These are phyloP conservation scores for Crotalus tigris DNA, from an alignment of 2,113 vertebrate genomes.

Conservation along the genomic window DNA sequence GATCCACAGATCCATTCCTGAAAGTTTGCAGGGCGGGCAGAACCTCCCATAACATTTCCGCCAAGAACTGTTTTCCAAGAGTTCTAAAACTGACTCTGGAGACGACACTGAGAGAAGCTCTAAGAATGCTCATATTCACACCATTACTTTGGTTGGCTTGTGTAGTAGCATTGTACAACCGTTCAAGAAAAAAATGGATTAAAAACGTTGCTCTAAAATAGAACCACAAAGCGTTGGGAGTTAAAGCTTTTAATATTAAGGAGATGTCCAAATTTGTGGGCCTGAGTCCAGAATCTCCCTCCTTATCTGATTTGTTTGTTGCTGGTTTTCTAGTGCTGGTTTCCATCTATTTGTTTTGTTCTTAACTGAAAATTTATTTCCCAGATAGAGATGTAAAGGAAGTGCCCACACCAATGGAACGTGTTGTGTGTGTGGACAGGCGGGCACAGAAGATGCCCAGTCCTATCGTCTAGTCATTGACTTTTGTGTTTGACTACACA, in stretches of 20 bases:
- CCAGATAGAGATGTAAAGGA: background rate
- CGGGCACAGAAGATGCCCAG: background rate
- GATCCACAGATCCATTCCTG: background rate
- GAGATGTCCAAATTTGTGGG: background rate
- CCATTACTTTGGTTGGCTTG: background rate
- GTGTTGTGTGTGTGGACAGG: background rate
- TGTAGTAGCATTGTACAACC: background rate
- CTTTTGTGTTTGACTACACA: background rate
- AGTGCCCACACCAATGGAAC: fast-evolving
- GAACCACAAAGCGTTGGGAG: background rate
- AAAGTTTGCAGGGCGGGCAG: background rate
- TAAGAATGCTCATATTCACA: background rate
- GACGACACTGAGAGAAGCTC: background rate
- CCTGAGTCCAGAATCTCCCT: background rate
- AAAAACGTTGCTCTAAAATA: background rate
- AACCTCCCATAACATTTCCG: background rate
- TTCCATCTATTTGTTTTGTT: background rate
- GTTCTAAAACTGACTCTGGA: background rate
- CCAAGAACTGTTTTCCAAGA: background rate
- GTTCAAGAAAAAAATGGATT: background rate
- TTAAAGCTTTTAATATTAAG: background rate
- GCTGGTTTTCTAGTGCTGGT: background rate
- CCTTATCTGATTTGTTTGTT: fast-evolving
- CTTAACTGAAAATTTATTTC: background rate
- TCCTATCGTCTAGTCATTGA: background rate